Base-by-base conservation (phyloP, 2,797 vertebrate species). In the Silurus aristotelis region DNA sequence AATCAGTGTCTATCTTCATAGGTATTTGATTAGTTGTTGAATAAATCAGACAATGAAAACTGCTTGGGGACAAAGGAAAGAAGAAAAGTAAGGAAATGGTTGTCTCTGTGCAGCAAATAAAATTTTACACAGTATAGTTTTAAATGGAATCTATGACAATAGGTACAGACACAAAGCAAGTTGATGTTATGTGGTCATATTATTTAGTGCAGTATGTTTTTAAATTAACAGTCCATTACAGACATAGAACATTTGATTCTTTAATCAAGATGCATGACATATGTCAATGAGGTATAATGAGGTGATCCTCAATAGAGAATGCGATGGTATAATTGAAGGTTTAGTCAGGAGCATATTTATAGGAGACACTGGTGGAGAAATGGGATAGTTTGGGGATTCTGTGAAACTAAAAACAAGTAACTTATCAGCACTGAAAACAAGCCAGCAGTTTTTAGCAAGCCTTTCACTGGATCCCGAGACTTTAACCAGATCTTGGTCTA, bases 361-460 rank as follows among this genome's bases (percentile, higher is more conserved):
- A 56, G 63, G 38, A 25, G 61, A 71, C 75, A 78, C 61, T 78
- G 8, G 6, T 43, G 82, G 64, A n/a, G 43, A 70, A 66, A 80
- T 31, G 60, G 20, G 25, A 75, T 38, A 20, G 80, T 66, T 38
- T 25, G 55, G 14, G 46, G 66, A 63, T 72, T 79, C 77, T 56
- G 56, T 38, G 20, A 46, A 25, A 31, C 61, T 72, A 78, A 85
- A 61, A 10, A 5, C 10, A n/a, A 43, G 56, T 64, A 31, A 27
- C 72, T 56, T 70, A 8, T 66, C 66, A 63, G 64, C 48, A 84
- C 67, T 82, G 72, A 85, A 67, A 67, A 43, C 17, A 25, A 75
- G 60, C 27, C 76, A 58, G 60, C 22, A 58, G 63, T 38, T 5
- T 48, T 70, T 43, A 52, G 6, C 81, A 72, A 15, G 15, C 25